phyloP scores from a whole-genome alignment of 2,113 vertebrate species.

The Neoarius graeffei region DNA sequence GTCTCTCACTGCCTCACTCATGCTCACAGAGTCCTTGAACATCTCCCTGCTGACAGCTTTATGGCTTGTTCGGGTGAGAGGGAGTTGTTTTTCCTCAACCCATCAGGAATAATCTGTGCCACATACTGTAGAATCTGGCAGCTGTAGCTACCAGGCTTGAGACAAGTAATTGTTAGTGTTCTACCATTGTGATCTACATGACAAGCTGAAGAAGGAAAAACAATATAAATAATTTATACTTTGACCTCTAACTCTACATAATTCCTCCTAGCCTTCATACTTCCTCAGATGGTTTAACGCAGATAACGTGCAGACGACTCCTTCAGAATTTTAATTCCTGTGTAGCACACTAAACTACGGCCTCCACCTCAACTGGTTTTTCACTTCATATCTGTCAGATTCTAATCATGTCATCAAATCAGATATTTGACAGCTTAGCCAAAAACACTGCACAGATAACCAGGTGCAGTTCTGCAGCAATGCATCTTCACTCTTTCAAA shows the following conservation, averaged over 20 bases:
- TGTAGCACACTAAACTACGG: not conserved
- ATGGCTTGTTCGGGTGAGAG: conserved; percentile 67
- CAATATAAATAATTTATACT: not conserved
- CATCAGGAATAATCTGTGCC: conserved; percentile 70
- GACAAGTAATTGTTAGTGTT: conserved; percentile 25
- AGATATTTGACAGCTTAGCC: conserved; percentile 28
- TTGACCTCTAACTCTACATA: conserved; percentile 14
- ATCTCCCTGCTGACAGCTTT: conserved; percentile 67
- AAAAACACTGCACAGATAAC: not conserved
- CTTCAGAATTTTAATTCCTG: not conserved
- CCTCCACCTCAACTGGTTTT: conserved; percentile 11
- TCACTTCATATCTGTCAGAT: conserved; percentile 12
- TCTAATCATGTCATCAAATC: conserved; percentile 20
- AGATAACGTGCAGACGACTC: not conserved
- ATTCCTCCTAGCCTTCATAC: not conserved
- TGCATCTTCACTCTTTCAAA: not conserved
- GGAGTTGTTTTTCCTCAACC: conserved; percentile 61
- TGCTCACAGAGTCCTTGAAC: conserved; percentile 71
- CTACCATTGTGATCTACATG: not conserved
- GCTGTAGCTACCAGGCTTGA: conserved; percentile 30
- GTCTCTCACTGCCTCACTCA: conserved; percentile 44
- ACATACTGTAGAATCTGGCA: conserved; percentile 39
- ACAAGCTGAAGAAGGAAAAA: not conserved
- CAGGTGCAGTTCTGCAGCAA: not conserved
- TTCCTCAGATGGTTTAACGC: not conserved